Conservation (phyloP, 2,113 vertebrate genomes). For the Oreochromis niloticus region DNA sequence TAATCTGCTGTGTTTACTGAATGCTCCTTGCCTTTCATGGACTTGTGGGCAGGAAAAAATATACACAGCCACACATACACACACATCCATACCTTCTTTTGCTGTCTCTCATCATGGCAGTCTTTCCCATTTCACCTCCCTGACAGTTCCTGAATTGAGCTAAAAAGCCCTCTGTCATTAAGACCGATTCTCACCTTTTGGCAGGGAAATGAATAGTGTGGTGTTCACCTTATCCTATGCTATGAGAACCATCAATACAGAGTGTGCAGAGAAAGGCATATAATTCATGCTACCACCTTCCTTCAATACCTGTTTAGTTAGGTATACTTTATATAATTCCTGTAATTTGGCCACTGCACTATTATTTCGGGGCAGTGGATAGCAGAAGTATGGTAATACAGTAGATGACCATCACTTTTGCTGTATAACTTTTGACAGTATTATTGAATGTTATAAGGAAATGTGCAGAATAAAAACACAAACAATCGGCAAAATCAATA, state of each 20-base stretch:
- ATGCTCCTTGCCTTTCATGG: background rate
- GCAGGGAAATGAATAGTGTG: conserved; percentile 23
- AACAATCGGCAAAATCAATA: background rate
- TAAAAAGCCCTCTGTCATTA: conserved; percentile 29
- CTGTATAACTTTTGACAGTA: background rate
- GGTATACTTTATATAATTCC: background rate
- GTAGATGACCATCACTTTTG: background rate
- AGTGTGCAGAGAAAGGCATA: background rate
- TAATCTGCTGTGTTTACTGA: background rate
- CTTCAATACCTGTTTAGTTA: background rate
- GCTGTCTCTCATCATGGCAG: conserved; percentile 2
- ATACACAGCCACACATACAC: background rate
- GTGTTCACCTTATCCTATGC: background rate
- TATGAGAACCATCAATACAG: background rate
- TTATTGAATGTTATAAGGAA: background rate
- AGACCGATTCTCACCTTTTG: conserved; percentile 33
- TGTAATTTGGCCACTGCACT: background rate
- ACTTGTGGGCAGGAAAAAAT: background rate
- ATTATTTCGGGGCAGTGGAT: background rate
- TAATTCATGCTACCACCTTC: background rate
- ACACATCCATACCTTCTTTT: background rate
- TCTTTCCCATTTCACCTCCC: conserved; percentile 9
- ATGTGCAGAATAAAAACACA: background rate
- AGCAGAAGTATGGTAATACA: background rate
- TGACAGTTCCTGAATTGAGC: conserved; percentile 41